Conservation (phyloP, 1,140 invertebrate species). For the Saccostrea echinata region DNA sequence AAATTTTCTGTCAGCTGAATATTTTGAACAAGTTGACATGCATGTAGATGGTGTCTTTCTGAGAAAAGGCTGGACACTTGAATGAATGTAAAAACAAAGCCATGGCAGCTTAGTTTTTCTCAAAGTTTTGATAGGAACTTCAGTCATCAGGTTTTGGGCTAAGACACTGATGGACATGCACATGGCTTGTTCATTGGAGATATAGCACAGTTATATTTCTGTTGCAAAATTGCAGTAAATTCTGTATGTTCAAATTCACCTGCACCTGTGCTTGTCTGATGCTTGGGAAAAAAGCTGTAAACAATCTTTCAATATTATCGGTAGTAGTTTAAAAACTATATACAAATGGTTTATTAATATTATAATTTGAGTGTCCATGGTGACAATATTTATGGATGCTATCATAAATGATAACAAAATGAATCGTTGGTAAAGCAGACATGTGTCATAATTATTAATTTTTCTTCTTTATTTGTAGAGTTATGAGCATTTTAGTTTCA, state of each 20-base stretch:
- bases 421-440: background rate
- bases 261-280: background rate
- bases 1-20: conserved; percentile 4
- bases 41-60: conserved; percentile 18
- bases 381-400: background rate
- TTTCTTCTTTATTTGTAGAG: conserved; percentile 1
- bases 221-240: background rate
- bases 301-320: background rate
- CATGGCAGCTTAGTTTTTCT: background rate
- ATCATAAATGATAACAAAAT: background rate
- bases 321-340: too few relatives aligned
- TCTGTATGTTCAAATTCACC: background rate
- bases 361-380: too few relatives aligned
- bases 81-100: background rate
- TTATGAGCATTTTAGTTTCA: background rate
- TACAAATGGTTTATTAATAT: too few relatives aligned
- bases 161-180: conserved; percentile 14
- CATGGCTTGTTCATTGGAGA: background rate
- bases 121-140: background rate
- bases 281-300: background rate
- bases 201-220: conserved; percentile 3
- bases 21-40: conserved; percentile 6
- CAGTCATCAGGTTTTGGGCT: background rate
- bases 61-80: background rate
- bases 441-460: conserved; percentile 16